A percentile compares a stretch with the other conserved stretches of the same genome.
These are phyloP conservation scores for Patella depressa DNA, from an alignment of 2,888 invertebrate genomes.

Conservation along the genomic window DNA sequence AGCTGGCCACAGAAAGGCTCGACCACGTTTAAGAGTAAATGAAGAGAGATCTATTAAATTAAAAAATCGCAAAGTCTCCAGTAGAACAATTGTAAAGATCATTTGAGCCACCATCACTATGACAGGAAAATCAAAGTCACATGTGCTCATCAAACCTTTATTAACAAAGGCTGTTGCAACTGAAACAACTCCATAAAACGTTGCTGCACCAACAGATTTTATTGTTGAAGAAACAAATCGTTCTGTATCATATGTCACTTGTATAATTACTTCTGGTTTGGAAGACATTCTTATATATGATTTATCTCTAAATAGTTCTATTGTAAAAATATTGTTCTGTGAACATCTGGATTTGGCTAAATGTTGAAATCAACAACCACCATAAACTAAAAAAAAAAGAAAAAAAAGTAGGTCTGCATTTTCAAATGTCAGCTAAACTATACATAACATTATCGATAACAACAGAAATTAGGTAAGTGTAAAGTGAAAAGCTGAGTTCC, in stretches of 20 bases:
- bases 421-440: too few relatives aligned
- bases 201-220: slow-evolving; percentile 63
- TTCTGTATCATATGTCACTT: slow-evolving; percentile 12
- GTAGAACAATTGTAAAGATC: slow-evolving; percentile 69
- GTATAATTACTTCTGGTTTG: slow-evolving; percentile 11
- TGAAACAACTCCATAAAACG: slow-evolving; percentile 71
- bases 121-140: slow-evolving; percentile 73
- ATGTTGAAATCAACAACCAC: too few relatives aligned
- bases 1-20: slow-evolving; percentile 72
- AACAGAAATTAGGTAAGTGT: too few relatives aligned
- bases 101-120: slow-evolving; percentile 74
- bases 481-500: too few relatives aligned
- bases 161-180: slow-evolving; percentile 72
- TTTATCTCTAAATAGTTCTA: too few relatives aligned
- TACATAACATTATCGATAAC: too few relatives aligned
- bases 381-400: too few relatives aligned
- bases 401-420: too few relatives aligned
- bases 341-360: too few relatives aligned
- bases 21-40: slow-evolving; percentile 71
- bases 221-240: slow-evolving; percentile 30
- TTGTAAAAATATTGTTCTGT: too few relatives aligned
- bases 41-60: slow-evolving; percentile 62
- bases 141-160: slow-evolving; percentile 69
- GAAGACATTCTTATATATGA: neutral
- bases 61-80: slow-evolving; percentile 67